phyloP scores from a whole-genome alignment of 2,888 invertebrate species.

The Tetranychus truncatus region DNA sequence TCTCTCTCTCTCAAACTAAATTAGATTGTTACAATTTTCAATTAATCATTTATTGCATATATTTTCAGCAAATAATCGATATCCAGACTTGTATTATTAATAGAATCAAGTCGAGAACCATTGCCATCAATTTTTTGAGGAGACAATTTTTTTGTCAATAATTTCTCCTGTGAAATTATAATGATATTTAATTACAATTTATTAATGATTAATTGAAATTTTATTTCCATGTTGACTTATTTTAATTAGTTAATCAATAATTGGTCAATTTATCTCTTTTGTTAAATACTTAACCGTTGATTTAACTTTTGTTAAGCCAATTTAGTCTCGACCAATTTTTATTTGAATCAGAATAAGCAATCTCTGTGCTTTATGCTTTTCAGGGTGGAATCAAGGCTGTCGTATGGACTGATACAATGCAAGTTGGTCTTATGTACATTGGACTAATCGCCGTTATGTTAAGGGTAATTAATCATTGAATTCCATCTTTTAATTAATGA shows the following conservation, averaged over 20 bases:
- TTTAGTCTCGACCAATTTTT: background rate
- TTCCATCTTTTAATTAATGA: background rate
- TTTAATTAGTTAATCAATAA: background rate
- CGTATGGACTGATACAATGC: conserved; percentile 71
- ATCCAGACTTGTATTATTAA: too few relatives aligned
- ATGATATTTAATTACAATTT: background rate
- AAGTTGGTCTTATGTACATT: conserved; percentile 64
- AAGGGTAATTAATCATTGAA: conserved; percentile 20
- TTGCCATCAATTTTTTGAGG: too few relatives aligned
- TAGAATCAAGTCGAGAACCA: too few relatives aligned
- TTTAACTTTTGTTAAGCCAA: conserved; percentile 19
- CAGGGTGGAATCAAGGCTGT: conserved; percentile 61
- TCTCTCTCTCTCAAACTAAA: too few relatives aligned
- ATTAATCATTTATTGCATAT: too few relatives aligned
- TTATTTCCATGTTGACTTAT: background rate
- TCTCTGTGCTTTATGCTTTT: background rate
- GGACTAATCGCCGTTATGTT: conserved; percentile 57
- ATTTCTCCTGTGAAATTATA: too few relatives aligned
- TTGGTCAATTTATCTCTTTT: background rate
- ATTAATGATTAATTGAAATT: background rate
- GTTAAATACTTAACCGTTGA: too few relatives aligned
- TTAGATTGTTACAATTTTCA: too few relatives aligned
- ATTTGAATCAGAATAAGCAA: background rate
- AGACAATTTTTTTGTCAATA: too few relatives aligned
- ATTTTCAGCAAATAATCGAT: too few relatives aligned